phyloP scores from a whole-genome alignment of 2,888 invertebrate genomes.

The Drosophila mimetica region DNA sequence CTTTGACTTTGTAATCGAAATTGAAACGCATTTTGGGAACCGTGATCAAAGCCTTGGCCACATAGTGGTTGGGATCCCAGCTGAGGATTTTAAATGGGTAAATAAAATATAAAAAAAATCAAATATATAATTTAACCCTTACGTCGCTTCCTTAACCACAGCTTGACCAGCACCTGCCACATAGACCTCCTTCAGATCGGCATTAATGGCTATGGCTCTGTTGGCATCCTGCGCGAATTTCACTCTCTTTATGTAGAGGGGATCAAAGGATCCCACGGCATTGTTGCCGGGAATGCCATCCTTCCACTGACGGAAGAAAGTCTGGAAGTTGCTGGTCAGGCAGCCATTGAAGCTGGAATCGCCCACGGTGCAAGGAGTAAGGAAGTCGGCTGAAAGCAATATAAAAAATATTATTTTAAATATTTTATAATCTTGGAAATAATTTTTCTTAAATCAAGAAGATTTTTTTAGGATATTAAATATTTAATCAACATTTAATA shows the following conservation, averaged over 20 bases:
- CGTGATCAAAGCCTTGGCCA: slow-evolving; percentile 77
- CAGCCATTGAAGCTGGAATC: slow-evolving; percentile 50
- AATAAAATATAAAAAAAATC: background rate
- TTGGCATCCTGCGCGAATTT: slow-evolving; percentile 51
- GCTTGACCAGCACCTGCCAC: slow-evolving; percentile 87
- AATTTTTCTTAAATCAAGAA: too few relatives aligned
- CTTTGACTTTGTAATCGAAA: slow-evolving; percentile 88
- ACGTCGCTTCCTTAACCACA: slow-evolving; percentile 87
- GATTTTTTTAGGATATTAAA: too few relatives aligned
- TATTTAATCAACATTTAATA: too few relatives aligned
- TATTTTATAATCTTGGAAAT: background rate
- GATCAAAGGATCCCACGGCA: slow-evolving; percentile 59
- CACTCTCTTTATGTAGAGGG: slow-evolving; percentile 60
- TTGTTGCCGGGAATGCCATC: slow-evolving; percentile 68
- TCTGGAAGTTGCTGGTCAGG: slow-evolving; percentile 51
- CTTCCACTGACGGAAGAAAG: slow-evolving; percentile 58
- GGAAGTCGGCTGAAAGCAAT: slow-evolving; percentile 44
- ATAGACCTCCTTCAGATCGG: slow-evolving; percentile 87
- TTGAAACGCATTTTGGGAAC: slow-evolving; percentile 88
- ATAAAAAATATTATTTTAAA: too few relatives aligned
- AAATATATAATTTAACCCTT: background rate
- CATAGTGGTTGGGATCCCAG: slow-evolving; percentile 41
- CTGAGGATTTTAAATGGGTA: slow-evolving; percentile 20
- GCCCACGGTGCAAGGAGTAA: slow-evolving; percentile 51
- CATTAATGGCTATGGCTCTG: slow-evolving; percentile 85